A percentile compares a stretch with the other conserved stretches of the same genome.
phyloP scores from a whole-genome alignment of 2,113 vertebrate species.

The Erythrocercus mccallii region DNA sequence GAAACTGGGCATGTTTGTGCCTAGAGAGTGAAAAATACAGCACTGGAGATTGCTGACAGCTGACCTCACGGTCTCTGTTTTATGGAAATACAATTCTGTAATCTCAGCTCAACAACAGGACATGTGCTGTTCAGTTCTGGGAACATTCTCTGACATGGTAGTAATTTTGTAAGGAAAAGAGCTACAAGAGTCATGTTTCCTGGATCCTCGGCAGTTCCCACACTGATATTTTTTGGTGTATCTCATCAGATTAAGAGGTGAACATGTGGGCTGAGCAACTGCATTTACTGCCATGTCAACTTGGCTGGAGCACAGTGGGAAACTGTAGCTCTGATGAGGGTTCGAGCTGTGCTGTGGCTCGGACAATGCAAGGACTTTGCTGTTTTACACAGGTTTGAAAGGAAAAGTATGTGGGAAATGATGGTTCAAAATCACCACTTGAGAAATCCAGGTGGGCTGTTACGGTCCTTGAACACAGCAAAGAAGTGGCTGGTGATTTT shows the following conservation, averaged over 20 bases:
- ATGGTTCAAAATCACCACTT: background rate
- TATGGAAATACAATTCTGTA: background rate
- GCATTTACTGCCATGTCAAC: background rate
- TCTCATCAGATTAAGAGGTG: background rate
- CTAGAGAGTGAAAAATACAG: background rate
- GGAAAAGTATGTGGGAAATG: background rate
- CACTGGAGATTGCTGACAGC: background rate
- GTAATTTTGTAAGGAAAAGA: background rate
- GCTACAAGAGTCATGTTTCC: background rate
- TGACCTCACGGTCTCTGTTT: background rate
- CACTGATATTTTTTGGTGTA: background rate
- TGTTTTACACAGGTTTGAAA: background rate
- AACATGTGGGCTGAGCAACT: background rate
- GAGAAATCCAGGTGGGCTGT: background rate
- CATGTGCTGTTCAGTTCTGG: background rate
- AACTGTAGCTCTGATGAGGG: background rate
- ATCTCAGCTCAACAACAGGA: background rate
- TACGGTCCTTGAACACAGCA: background rate
- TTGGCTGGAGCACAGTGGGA: background rate
- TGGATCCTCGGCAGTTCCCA: background rate
- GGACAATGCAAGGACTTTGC: background rate
- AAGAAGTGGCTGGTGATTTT: background rate
- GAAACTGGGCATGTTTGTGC: background rate
- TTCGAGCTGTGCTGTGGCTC: background rate
- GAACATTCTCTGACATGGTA: background rate